These are phyloP conservation scores for Lanistes nyassanus DNA, from an alignment of 1,140 invertebrate species.

Conservation along the genomic window DNA sequence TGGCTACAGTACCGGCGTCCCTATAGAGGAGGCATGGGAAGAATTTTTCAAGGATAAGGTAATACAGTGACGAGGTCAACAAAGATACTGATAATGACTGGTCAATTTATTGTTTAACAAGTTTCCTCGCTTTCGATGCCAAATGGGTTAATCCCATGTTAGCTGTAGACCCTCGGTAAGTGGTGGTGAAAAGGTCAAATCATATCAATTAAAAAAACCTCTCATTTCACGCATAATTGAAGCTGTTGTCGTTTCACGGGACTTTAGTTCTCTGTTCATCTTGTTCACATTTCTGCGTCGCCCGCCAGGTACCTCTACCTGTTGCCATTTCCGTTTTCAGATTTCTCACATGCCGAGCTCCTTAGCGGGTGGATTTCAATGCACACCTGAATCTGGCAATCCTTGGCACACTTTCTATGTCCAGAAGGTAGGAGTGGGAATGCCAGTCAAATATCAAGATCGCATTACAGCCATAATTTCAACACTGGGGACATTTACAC, in stretches of 20 bases:
- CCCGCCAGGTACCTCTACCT: background rate
- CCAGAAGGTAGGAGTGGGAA: conserved; percentile 42
- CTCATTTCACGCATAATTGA: too few relatives aligned
- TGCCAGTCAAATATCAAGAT: background rate
- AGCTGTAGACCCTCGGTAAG: too few relatives aligned
- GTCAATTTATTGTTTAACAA: too few relatives aligned
- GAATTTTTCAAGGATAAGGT: conserved; percentile 23
- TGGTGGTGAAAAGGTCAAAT: too few relatives aligned
- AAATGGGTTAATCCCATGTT: too few relatives aligned
- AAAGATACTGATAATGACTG: too few relatives aligned
- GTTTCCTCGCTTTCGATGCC: too few relatives aligned
- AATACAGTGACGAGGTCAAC: background rate
- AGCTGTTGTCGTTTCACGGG: too few relatives aligned
- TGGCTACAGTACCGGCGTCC: conserved; percentile 35
- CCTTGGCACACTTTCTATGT: conserved; percentile 51
- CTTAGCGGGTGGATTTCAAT: conserved; percentile 49
- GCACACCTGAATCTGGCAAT: conserved; percentile 27
- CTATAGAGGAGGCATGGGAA: conserved; percentile 38
- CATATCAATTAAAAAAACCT: too few relatives aligned
- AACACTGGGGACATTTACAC: too few relatives aligned
- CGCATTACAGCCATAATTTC: background rate
- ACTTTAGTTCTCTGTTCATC: too few relatives aligned
- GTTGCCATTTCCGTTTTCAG: conserved; percentile 24
- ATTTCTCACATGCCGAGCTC: conserved; percentile 40
- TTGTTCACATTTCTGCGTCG: too few relatives aligned